phyloP scores from a whole-genome alignment of 2,888 invertebrate species.

The Gisinianus flammeolus region DNA sequence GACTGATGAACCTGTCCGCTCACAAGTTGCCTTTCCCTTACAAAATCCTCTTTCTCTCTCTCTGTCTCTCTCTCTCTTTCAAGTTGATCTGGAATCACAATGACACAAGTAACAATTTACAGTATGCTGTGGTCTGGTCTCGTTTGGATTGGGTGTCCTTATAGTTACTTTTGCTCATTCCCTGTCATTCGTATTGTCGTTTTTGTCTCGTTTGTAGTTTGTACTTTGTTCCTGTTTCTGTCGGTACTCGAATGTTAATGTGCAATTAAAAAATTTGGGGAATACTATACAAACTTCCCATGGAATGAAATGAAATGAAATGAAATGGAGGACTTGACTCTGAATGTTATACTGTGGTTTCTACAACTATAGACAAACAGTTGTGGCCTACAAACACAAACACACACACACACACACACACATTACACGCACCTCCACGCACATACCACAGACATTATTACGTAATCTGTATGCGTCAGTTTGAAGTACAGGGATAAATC shows the following conservation, averaged over 20 bases:
- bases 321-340: conserved; percentile 21
- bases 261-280: conserved; percentile 25
- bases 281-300: background rate
- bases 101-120: too few relatives aligned
- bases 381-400: background rate
- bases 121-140: too few relatives aligned
- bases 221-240: background rate
- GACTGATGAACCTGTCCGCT: conserved; percentile 34
- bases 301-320: background rate
- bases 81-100: background rate
- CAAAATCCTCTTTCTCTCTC: background rate
- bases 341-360: background rate
- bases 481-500: conserved; percentile 46
- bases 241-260: conserved; percentile 28
- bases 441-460: conserved; percentile 26
- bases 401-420: too few relatives aligned
- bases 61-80: background rate
- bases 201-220: background rate
- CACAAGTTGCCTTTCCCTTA: background rate
- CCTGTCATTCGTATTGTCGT: too few relatives aligned
- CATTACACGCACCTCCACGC: too few relatives aligned
- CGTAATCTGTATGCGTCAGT: conserved; percentile 44
- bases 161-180: background rate
- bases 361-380: background rate
- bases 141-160: background rate